These are phyloP conservation scores for Synanthedon formicaeformis DNA, from an alignment of 2,888 invertebrate genomes.

Conservation along the genomic window DNA sequence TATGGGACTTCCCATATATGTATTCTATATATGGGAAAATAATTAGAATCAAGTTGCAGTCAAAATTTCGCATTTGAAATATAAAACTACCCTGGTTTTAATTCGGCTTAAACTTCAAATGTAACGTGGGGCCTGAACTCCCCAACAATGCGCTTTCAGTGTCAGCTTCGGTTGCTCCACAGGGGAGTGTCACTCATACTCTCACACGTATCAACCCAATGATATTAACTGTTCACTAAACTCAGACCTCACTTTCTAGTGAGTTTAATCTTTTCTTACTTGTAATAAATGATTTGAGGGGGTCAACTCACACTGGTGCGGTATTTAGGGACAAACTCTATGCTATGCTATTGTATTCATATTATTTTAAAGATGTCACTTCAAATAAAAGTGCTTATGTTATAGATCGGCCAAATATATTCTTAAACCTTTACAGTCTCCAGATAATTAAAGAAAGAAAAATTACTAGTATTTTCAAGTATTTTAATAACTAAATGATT, in stretches of 20 bases:
- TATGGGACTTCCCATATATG: no score
- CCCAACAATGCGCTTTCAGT: slow-evolving; percentile 39
- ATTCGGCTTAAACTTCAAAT: no score
- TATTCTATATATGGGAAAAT: no score
- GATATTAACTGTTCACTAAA: slow-evolving; percentile 43
- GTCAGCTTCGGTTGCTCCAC: slow-evolving; percentile 42
- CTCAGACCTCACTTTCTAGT: slow-evolving; percentile 26
- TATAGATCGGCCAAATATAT: no score
- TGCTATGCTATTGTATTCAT: slow-evolving; percentile 51
- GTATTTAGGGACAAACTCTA: slow-evolving; percentile 38
- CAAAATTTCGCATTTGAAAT: no score
- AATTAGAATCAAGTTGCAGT: no score
- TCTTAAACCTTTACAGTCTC: no score
- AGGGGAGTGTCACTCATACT: slow-evolving; percentile 61
- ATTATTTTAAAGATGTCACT: slow-evolving; percentile 12
- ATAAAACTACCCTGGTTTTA: no score
- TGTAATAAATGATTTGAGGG: slow-evolving; percentile 4
- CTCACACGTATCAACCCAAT: slow-evolving; percentile 51
- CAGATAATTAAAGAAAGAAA: no score
- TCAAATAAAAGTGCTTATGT: no score
- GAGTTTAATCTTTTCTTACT: slow-evolving; percentile 6
- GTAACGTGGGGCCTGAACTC: slow-evolving; percentile 4
- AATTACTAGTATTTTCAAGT: no score
- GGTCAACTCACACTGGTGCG: slow-evolving; percentile 22
- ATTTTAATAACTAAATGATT: no score